Conservation (phyloP, 2,113 vertebrate genomes). For the Gila orcuttii region DNA sequence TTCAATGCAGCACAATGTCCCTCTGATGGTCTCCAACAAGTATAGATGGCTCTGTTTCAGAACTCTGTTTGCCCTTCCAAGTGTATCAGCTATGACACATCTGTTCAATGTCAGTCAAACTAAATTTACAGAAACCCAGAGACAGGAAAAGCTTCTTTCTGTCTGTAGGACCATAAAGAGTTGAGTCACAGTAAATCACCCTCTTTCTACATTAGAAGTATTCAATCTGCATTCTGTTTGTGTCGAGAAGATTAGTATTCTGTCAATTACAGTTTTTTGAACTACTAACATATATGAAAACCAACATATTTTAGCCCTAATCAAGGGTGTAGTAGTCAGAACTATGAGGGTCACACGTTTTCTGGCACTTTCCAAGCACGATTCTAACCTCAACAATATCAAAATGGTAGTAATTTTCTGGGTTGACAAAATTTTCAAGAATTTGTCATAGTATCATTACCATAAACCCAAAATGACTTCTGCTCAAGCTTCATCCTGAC, state of each 20-base stretch:
- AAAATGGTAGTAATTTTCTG: neutral
- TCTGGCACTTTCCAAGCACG: neutral
- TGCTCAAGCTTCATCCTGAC: neutral
- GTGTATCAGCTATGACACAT: slow-evolving; percentile 18
- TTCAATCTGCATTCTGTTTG: neutral
- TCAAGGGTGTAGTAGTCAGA: neutral
- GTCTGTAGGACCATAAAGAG: neutral
- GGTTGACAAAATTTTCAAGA: neutral
- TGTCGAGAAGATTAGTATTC: neutral
- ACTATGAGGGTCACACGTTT: neutral
- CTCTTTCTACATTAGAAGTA: neutral
- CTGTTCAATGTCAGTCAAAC: slow-evolving; percentile 13
- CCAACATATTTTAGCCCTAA: neutral
- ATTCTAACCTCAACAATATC: neutral
- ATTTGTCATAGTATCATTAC: neutral
- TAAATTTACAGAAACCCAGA: neutral
- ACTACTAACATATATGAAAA: neutral
- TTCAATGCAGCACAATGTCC: slow-evolving; percentile 7
- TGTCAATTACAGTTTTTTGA: neutral
- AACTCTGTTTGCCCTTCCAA: slow-evolving; percentile 13
- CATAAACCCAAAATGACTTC: neutral
- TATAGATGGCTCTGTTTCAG: slow-evolving; percentile 12
- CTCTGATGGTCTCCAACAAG: neutral
- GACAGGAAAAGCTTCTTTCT: slow-evolving; percentile 15
- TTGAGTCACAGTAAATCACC: neutral